Base-by-base conservation (phyloP, 2,797 vertebrate genomes). In the Rhinoraja longicauda region DNA sequence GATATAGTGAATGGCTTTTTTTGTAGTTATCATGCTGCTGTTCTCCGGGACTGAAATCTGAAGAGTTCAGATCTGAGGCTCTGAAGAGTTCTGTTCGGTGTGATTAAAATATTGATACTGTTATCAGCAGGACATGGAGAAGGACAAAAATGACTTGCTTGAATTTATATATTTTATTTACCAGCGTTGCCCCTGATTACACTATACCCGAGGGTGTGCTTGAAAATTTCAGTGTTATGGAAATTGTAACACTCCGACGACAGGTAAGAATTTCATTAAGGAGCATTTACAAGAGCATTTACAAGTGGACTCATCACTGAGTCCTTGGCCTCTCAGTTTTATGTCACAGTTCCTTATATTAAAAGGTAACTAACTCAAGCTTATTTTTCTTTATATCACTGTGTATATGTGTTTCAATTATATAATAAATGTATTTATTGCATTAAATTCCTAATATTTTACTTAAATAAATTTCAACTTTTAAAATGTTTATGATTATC, bases 161-260 rank as follows among this genome's bases (percentile, higher is more conserved):
- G 72, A 5, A 9, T 75, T 73, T 92, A 70, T 24, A 9, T 57
- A 75, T 75, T 72, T 36, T 72, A 72, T 39, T 91, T 91, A 92
- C 4, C 90, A 92, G 90, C 70, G n/a, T 92, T 12, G 26, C 90
- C 70, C 90, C 72, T 73, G 90, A 92, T 21, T 92, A 72, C 90
- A 75, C 67, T 73, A 53, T 92, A 29, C 90, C 88, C 0, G 96
- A 96, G 32, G 94, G 95, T 0, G 0, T 93, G 93, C 13, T 94
- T 70, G 96, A 97, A 57, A 95, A 96, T 1, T 94, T 94, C 0
- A 94, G 93, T 6, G 94, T 93, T 1, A 94, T 96, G 0, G 97
- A 98, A 94, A 94, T 97, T 93, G 95, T 96, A 26, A 95, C 95
- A 1, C 95, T 98, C 77, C 96, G 95, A 45, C 96, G 96, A 93